Evolutionary conservation across 2,888 invertebrate species (phyloP), one percentile per base, ranked within the genome.

Genomic region (Papilio demoleus): DNA sequence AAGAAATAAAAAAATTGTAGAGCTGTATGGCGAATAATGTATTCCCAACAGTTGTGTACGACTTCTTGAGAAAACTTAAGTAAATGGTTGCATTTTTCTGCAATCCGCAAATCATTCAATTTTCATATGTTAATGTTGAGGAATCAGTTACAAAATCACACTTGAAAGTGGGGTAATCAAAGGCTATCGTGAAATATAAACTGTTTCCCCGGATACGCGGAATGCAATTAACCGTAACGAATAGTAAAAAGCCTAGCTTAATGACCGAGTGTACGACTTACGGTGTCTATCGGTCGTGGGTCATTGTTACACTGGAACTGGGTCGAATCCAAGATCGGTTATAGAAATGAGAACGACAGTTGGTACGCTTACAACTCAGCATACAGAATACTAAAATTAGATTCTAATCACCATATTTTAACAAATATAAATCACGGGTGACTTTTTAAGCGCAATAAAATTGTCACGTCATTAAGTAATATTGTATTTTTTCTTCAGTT

Each of bases 191-290:
- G n/a, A 53, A 53, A 53, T 27, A 53, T 56, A 31, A 27, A 31
- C 31, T 56, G 31, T 31, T 56, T 56, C 31, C 53, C 53, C n/a
- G 31, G 27, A 27, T 17, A 8, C 24, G 12, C 14, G n/a, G 9
- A 56, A 56, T 31, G 31, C 53, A 27, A 56, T 56, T 31, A 56
- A 56, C 31, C 31, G 53, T 31, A 56, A 17, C 53, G n/a, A 56
- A 56, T 56, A 9, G 53, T 31, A 56, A 56, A 50, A 56, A 56
- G 53, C 53, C 53, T 56, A 56, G 31, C 53, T 31, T 56, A 56
- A 56, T 56, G 53, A 56, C 31, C 53, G 31, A 56, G 53, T 31
- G 53, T 56, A 56, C 31, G 31, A 56, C 53, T 56, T 56, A 56
- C 53, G 47, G 19, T 56, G 53, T 31, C 53, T 31, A 31, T 56